Evolutionary conservation across 2,888 invertebrate genomes (phyloP).

Genomic region (Ecdyonurus torrentis): DNA sequence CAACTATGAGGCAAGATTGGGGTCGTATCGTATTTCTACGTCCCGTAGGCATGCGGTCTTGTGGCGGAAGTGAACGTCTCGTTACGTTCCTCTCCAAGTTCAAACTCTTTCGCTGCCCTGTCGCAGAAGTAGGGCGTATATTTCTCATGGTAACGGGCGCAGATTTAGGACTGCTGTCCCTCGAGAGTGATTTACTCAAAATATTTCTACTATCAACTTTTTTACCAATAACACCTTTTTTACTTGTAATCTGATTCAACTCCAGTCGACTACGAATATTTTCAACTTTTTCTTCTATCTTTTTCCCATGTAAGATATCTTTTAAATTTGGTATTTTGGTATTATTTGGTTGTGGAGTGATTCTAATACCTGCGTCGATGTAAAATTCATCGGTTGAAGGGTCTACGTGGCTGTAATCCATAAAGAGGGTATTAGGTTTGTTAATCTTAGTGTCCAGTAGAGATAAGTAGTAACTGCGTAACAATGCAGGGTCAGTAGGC

Average conservation of each 20-base stretch:
- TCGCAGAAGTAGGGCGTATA: background rate
- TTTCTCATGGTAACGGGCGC: background rate
- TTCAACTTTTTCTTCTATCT: background rate
- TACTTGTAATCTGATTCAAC: background rate
- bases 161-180: background rate
- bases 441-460: background rate
- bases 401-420: conserved; percentile 11
- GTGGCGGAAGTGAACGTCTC: background rate
- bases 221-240: background rate
- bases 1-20: background rate
- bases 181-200: background rate
- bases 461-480: background rate
- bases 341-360: conserved; percentile 1
- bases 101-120: background rate
- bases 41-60: background rate
- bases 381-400: conserved; percentile 18
- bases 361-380: conserved; percentile 19
- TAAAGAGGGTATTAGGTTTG: background rate
- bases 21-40: background rate
- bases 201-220: background rate
- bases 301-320: background rate
- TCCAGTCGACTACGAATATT: background rate
- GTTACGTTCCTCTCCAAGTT: background rate
- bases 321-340: background rate
- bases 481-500: background rate